Evolutionary conservation across 2,113 vertebrate species (phyloP), one percentile per base, ranked within the genome.

Genomic region (Sylvicapra grimmia): DNA sequence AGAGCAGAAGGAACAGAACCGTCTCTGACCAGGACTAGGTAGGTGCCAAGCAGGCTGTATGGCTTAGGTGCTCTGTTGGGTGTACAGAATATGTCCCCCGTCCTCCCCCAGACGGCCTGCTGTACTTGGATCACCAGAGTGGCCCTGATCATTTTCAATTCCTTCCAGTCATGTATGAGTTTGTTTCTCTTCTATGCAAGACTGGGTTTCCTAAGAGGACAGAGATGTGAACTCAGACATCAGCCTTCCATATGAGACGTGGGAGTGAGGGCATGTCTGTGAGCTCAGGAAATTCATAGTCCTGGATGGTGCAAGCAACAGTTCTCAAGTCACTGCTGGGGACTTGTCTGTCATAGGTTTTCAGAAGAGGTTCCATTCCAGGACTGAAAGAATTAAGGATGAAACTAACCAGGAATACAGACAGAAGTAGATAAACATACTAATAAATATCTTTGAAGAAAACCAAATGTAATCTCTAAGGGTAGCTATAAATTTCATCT

Each of bases 11-110:
- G 40, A 29, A 14, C 0, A 6, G 44, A 82, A 18, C 25, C 15
- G 0, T 1, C 27, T 7, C 4, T 3, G 6, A 29, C 68, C 4
- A 3, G 40, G 19, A 18, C 9, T 2, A 11, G 4, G 61, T 8
- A 8, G 19, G 19, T 1, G n/a, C 0, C 18, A 6, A 6, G 5
- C 12, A 2, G 49, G 33, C 21, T 63, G 29, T n/a, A 3, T 61
- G 2, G 18, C 49, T 47, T 29, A n/a, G 25, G 16, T 40, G 49
- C 49, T 75, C 27, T 25, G 56, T 29, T 1, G 80, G 51, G 3
- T 15, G 5, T 13, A 68, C 5, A 44, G 13, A 33, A 40, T 2
- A 23, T 13, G 68, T n/a, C 18, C 3, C n/a, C 33, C 15, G 15
- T 25, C 27, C 36, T 25, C 31, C 58, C 3, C 5, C 3, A 4